These are phyloP conservation scores for Coptodon bakossiorum DNA, from an alignment of 2,113 vertebrate genomes.

Conservation along the genomic window DNA sequence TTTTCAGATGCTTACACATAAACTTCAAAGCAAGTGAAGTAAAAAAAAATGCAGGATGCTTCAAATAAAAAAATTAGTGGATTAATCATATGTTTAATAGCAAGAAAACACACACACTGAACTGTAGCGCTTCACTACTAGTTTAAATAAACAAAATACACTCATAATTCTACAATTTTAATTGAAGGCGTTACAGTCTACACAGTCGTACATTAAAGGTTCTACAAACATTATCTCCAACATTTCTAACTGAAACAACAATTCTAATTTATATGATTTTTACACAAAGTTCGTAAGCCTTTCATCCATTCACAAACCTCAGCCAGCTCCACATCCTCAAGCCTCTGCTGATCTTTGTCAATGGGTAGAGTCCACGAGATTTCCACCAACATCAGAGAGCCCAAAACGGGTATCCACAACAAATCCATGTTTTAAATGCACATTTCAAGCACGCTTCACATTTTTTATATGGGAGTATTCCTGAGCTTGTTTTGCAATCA, in stretches of 20 bases:
- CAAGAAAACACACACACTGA: not conserved
- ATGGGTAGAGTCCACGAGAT: slow-evolving; percentile 33
- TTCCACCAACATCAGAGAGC: slow-evolving; percentile 25
- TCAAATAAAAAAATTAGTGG: not conserved
- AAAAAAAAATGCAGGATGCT: not conserved
- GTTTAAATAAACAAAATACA: not conserved
- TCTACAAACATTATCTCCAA: not conserved
- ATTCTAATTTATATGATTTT: not conserved
- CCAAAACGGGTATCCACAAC: slow-evolving; percentile 27
- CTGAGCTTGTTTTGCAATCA: slow-evolving; percentile 8
- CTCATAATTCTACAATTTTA: not conserved
- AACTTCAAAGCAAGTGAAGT: not conserved
- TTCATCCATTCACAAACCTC: slow-evolving; percentile 49
- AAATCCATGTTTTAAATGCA: slow-evolving; percentile 45
- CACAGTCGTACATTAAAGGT: not conserved
- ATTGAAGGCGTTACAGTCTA: not conserved
- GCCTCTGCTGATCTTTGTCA: not conserved
- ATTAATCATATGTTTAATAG: not conserved
- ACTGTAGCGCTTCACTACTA: not conserved
- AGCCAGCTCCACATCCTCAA: slow-evolving; percentile 49
- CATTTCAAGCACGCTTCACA: not conserved
- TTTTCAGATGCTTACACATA: not conserved
- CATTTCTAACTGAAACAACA: not conserved
- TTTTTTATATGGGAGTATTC: slow-evolving; percentile 44
- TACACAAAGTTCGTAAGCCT: not conserved